Percentiles rank a stretch among this genome's conserved stretches.
phyloP scores from a whole-genome alignment of 2,113 vertebrate genomes.

The Pseudois nayaur region DNA sequence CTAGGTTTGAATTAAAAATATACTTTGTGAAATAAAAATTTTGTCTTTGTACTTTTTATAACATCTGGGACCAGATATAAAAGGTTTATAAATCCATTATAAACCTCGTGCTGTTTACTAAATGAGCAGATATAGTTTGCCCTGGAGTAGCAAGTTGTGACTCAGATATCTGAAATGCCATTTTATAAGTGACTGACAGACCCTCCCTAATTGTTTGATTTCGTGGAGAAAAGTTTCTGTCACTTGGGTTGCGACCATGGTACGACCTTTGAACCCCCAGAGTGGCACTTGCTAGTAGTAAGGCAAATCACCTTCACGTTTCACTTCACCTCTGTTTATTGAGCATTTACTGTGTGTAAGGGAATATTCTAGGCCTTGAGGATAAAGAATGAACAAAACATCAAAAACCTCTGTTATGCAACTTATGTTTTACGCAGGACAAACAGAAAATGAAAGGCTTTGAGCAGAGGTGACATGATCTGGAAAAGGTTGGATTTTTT shows the following conservation, averaged over 20 bases:
- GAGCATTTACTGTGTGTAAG: not conserved
- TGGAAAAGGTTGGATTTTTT: not conserved
- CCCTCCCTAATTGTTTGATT: conserved; percentile 35
- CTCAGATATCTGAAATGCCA: not conserved
- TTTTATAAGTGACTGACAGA: not conserved
- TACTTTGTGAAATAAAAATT: not conserved
- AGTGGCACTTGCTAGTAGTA: not conserved
- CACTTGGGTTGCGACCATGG: conserved; percentile 7
- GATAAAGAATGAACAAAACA: not conserved
- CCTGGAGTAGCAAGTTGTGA: not conserved
- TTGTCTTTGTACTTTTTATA: not conserved
- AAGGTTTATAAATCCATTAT: not conserved
- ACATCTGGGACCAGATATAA: not conserved
- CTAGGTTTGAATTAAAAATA: not conserved
- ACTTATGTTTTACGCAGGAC: not conserved
- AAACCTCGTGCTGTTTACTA: not conserved
- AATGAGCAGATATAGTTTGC: not conserved
- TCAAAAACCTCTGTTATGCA: not conserved
- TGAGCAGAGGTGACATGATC: not conserved
- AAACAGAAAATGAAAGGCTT: not conserved
- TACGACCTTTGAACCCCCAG: conserved; percentile 47
- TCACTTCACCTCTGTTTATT: not conserved
- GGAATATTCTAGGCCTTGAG: not conserved
- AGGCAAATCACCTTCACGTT: not conserved
- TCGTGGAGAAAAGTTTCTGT: conserved; percentile 54